These are phyloP conservation scores for Adelphocoris suturalis DNA, from an alignment of 2,888 invertebrate species.

Conservation along the genomic window DNA sequence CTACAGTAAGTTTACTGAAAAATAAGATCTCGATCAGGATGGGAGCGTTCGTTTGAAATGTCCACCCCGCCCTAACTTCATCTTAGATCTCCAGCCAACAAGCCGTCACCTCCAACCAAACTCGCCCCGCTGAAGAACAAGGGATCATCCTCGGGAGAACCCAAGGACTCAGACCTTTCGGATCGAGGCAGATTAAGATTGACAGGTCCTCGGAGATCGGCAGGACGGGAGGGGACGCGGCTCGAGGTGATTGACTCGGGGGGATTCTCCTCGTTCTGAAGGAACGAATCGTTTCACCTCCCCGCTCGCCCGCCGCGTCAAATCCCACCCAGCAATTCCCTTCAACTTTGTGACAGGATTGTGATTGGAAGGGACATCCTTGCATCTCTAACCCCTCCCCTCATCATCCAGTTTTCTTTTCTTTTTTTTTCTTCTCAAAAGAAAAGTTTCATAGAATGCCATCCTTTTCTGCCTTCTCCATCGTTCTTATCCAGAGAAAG, in stretches of 20 bases:
- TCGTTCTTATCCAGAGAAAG: background rate
- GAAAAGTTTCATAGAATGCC: conserved; percentile 18
- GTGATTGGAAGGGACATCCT: conserved; percentile 56
- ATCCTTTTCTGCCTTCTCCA: background rate
- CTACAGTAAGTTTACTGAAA: too few relatives aligned
- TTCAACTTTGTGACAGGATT: conserved; percentile 63
- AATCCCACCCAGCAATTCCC: conserved; percentile 43
- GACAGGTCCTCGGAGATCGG: conserved; percentile 24
- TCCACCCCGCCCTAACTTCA: background rate
- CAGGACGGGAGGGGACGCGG: background rate
- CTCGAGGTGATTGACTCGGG: conserved; percentile 51
- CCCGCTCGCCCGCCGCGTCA: background rate
- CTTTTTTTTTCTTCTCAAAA: background rate
- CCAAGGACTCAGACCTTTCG: background rate
- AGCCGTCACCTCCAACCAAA: background rate
- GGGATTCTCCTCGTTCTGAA: conserved; percentile 27
- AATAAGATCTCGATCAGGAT: background rate
- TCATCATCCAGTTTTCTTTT: background rate
- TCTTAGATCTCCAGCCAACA: background rate
- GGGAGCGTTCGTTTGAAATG: background rate
- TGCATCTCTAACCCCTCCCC: conserved; percentile 14
- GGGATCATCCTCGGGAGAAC: conserved; percentile 14
- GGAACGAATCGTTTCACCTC: background rate
- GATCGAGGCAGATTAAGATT: conserved; percentile 45
- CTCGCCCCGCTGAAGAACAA: background rate